phyloP scores from a whole-genome alignment of 2,113 vertebrate genomes.

The Pelmatolapia mariae region DNA sequence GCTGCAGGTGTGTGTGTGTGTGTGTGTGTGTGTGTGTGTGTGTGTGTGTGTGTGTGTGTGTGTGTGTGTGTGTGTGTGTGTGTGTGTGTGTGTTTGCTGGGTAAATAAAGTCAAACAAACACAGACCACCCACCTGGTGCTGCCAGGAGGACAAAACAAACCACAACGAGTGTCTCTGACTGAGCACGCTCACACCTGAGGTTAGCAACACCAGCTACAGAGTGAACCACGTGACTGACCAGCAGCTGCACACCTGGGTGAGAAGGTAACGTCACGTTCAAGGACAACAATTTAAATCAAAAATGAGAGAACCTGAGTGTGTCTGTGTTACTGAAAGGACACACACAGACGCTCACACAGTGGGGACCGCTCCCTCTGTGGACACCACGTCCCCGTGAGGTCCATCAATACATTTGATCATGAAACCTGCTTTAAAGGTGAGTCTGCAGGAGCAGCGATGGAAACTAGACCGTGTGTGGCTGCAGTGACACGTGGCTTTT shows the following conservation, averaged over 20 bases:
- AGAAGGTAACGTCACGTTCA: accelerated
- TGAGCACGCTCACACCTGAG: not conserved
- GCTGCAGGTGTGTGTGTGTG: not conserved
- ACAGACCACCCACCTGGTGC: constrained; percentile 13
- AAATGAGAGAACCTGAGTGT: not conserved
- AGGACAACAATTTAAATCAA: not conserved
- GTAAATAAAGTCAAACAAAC: constrained; percentile 25
- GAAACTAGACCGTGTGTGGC: not conserved
- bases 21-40: not conserved
- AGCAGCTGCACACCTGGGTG: not conserved
- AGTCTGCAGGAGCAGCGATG: not conserved
- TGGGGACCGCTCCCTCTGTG: not conserved
- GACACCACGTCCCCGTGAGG: not conserved
- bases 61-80: not conserved
- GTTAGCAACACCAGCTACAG: not conserved
- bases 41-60: constrained; percentile 2
- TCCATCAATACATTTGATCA: not conserved
- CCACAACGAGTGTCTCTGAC: not conserved
- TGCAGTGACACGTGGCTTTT: not conserved
- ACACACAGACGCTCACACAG: not conserved
- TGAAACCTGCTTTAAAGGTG: not conserved
- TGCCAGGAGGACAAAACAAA: constrained; percentile 8
- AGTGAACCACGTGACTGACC: not conserved
- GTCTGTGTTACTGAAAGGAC: not conserved
- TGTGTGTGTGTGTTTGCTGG: not conserved